Evolutionary conservation across 1,140 invertebrate species (phyloP), one percentile per base, ranked within the genome.

Genomic region (Bradynema listronoti): DNA sequence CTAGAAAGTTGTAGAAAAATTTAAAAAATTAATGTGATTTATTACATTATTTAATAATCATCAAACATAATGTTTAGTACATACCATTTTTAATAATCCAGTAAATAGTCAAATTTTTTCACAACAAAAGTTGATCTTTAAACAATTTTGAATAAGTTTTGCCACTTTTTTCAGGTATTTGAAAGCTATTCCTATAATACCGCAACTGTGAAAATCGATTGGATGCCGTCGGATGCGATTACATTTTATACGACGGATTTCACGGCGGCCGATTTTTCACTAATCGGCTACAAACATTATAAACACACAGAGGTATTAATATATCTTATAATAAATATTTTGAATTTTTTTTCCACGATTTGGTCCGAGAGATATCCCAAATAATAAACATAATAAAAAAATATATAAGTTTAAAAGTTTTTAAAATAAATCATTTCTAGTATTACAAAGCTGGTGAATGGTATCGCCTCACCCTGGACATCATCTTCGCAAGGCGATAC

Each of bases 151-250:
- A n/a, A n/a, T n/a, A n/a, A n/a, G n/a, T n/a, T n/a, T n/a, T n/a
- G n/a, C n/a, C n/a, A n/a, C n/a, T n/a, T 9, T 1, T 68, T 61
- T 34, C 22, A 71, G 61, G 70, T 75, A 2, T 77, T 75, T 30
- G 73, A 78, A 57, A 70, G 65, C 53, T 77, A 77, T 45, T 66
- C 61, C 0, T 77, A 72, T 46, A 77, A 77, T 29, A 78, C 74
- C 2, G 74, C 76, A 14, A 77, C 71, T n/a, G 74, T 78, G 14
- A 72, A 46, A 11, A 58, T 76, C 27, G 71, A 75, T 19, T 76
- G 73, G 73, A 69, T 76, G 67, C 29, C 67, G 41, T 43, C 24
- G 6, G 52, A 56, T 14, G 56, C 75, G 14, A 65, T 78, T 11
- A 75, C 75, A 3, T 56, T 78, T 9, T 33, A 56, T 3, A 56